phyloP scores from a whole-genome alignment of 2,888 invertebrate species.

The Leptopilina drosophilae region DNA sequence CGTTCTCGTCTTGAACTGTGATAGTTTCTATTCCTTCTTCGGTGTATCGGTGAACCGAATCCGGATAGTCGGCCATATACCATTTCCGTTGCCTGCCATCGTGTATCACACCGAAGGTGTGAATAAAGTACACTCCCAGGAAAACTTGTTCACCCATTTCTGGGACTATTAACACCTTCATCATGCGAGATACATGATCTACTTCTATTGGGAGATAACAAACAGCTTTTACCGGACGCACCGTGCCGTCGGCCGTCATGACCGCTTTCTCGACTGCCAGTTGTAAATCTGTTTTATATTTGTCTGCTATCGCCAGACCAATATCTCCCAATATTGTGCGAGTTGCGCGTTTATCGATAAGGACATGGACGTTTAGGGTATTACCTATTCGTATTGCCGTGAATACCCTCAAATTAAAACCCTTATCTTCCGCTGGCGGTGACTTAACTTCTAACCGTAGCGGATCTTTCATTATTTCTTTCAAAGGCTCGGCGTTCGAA shows the following conservation, averaged over 20 bases:
- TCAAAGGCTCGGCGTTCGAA: not conserved
- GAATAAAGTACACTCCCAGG: not conserved
- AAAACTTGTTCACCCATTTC: slow-evolving; percentile 6
- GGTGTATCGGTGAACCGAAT: no score
- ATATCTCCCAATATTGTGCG: not conserved
- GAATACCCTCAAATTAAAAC: not conserved
- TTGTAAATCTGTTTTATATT: not conserved
- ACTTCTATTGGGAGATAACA: not conserved
- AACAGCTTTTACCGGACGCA: not conserved
- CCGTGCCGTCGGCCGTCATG: not conserved
- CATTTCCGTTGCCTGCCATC: not conserved
- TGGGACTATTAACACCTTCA: not conserved
- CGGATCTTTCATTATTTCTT: not conserved
- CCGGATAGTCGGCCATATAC: no score
- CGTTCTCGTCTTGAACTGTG: no score
- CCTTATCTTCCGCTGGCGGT: not conserved
- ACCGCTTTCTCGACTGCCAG: not conserved
- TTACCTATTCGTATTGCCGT: not conserved
- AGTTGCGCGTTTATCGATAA: not conserved
- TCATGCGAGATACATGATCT: not conserved
- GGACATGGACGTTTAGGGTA: not conserved
- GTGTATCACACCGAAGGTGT: not conserved
- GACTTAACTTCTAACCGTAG: not conserved
- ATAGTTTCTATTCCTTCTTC: no score
- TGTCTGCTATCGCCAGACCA: not conserved